Percentiles rank a stretch among this genome's conserved stretches.
These are phyloP conservation scores for Pterostichus madidus DNA, from an alignment of 2,888 invertebrate genomes.

Conservation along the genomic window DNA sequence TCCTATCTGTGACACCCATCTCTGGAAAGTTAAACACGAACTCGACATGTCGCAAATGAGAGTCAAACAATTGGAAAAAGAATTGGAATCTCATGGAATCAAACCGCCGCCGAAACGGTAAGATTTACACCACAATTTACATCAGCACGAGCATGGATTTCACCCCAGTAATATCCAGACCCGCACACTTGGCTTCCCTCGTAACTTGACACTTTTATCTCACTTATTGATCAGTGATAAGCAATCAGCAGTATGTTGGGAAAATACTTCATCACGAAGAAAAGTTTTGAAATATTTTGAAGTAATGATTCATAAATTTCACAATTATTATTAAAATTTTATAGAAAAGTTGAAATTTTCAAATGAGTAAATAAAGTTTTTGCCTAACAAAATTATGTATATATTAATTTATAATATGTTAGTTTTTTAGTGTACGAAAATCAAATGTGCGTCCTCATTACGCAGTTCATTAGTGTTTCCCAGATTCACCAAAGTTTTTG, in stretches of 20 bases:
- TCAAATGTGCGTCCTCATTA: too few species aligned
- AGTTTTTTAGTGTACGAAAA: too few species aligned
- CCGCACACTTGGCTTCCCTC: slow-evolving; percentile 45
- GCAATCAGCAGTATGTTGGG: slow-evolving; percentile 38
- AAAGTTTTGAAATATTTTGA: neutral
- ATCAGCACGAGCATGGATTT: slow-evolving; percentile 55
- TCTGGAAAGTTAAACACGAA: slow-evolving; percentile 95
- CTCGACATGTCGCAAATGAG: slow-evolving; percentile 91
- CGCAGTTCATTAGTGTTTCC: too few species aligned
- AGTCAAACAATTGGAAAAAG: slow-evolving; percentile 91
- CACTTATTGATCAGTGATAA: slow-evolving; percentile 22
- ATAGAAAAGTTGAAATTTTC: neutral
- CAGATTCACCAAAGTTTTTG: slow-evolving; percentile 38
- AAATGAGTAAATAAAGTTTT: too few species aligned
- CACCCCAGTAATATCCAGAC: slow-evolving; percentile 44
- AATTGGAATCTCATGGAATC: slow-evolving; percentile 90
- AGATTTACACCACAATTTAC: slow-evolving; percentile 68
- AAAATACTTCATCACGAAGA: neutral
- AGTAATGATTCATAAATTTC: neutral
- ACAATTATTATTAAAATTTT: neutral
- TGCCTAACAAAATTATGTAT: too few species aligned
- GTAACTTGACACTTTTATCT: slow-evolving; percentile 32
- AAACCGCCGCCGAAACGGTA: slow-evolving; percentile 86
- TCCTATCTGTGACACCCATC: slow-evolving; percentile 88
- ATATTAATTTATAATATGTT: too few species aligned